Conservation (phyloP, 2,113 vertebrate genomes). For the Vulpes ferrilata region DNA sequence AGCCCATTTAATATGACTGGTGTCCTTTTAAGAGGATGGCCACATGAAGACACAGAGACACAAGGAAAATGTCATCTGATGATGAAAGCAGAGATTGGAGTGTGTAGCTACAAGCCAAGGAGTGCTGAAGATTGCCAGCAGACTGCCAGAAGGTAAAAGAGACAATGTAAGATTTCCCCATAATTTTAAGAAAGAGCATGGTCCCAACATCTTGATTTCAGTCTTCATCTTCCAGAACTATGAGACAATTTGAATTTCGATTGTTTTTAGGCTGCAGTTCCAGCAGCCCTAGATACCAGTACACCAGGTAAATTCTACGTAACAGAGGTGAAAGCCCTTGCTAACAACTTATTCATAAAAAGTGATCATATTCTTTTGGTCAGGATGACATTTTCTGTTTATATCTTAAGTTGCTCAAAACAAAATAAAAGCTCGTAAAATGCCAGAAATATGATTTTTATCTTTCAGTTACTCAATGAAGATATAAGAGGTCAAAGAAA, state of each 20-base stretch:
- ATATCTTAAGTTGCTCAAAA: conserved; percentile 10
- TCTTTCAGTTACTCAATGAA: not conserved
- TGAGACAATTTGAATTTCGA: not conserved
- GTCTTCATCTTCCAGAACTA: not conserved
- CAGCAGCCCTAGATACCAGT: not conserved
- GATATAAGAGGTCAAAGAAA: conserved; percentile 21
- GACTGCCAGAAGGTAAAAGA: not conserved
- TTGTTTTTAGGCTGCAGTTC: not conserved
- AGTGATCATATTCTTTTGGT: not conserved
- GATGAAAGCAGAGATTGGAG: not conserved
- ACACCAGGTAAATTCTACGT: not conserved
- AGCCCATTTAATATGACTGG: not conserved
- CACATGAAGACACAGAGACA: not conserved
- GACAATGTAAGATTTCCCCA: not conserved
- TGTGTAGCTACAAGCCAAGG: not conserved
- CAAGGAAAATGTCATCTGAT: not conserved
- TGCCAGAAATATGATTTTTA: conserved; percentile 2
- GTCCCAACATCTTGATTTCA: not conserved
- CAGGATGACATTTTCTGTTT: not conserved
- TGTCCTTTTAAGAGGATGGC: not conserved
- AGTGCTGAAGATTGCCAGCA: not conserved
- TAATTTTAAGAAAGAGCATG: not conserved
- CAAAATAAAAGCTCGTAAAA: not conserved
- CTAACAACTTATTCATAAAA: not conserved
- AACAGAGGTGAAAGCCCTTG: not conserved